Percentiles rank a stretch among this genome's conserved stretches.
Conservation (phyloP, 2,888 invertebrate genomes). For the Xiphydria camelus region DNA sequence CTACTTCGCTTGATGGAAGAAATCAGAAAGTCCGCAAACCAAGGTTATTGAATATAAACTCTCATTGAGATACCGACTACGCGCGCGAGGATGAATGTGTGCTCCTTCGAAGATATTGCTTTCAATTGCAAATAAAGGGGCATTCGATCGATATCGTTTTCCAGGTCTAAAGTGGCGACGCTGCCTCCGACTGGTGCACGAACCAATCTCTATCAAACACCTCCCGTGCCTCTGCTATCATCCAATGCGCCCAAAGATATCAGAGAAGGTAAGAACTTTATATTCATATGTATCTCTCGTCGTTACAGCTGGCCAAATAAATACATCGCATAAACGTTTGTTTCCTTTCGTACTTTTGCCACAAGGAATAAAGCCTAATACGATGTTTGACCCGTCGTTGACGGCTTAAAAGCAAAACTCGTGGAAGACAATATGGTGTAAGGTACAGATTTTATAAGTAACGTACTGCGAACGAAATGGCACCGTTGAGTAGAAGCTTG, state of each 20-base stretch:
- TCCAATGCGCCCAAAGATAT: constrained; percentile 50
- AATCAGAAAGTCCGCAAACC: constrained; percentile 53
- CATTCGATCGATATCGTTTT: constrained; percentile 16
- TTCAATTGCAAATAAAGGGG: too few relatives aligned
- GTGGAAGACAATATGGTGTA: constrained; percentile 53
- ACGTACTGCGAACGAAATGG: too few relatives aligned
- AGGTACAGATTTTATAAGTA: constrained; percentile 51
- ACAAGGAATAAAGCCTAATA: constrained; percentile 22
- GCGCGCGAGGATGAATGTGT: too few relatives aligned
- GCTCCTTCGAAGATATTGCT: too few relatives aligned
- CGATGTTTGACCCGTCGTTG: constrained; percentile 27
- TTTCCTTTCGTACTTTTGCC: too few relatives aligned
- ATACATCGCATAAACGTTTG: too few relatives aligned
- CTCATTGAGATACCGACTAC: too few relatives aligned
- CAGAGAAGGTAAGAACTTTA: constrained; percentile 56
- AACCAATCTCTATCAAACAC: constrained; percentile 49
- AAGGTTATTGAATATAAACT: constrained; percentile 35
- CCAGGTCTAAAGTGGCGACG: constrained; percentile 51
- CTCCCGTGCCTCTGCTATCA: constrained; percentile 49
- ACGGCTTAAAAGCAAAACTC: constrained; percentile 46
- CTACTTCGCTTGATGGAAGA: constrained; percentile 48
- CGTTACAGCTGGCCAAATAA: too few relatives aligned
- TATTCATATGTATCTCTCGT: too few relatives aligned
- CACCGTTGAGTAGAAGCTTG: too few relatives aligned
- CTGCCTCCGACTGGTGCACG: constrained; percentile 46